phyloP scores from a whole-genome alignment of 2,888 invertebrate genomes.

The Toxonevra muliebris region DNA sequence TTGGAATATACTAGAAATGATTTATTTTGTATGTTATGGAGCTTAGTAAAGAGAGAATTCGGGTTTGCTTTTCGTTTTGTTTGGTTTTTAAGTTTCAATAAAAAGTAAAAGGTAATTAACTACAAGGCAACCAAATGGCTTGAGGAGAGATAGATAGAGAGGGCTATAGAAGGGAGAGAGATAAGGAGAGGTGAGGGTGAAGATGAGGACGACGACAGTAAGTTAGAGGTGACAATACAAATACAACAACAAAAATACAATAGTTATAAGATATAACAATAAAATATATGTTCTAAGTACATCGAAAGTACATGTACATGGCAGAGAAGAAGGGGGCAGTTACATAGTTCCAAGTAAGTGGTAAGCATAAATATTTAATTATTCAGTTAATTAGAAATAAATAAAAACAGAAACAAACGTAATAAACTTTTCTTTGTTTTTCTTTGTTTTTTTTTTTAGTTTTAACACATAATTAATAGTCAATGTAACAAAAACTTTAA shows the following conservation, averaged over 20 bases:
- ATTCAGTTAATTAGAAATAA: neutral
- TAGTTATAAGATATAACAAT: constrained; percentile 19
- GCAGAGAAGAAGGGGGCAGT: constrained; percentile 24
- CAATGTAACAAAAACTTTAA: constrained; percentile 33
- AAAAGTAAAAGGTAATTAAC: neutral
- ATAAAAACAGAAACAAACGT: neutral
- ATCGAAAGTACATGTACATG: too few species aligned
- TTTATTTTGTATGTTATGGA: too few species aligned
- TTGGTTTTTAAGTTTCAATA: neutral
- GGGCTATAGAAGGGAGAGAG: neutral
- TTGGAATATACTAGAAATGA: too few species aligned
- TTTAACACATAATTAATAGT: neutral
- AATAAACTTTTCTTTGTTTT: neutral
- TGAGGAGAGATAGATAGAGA: too few species aligned
- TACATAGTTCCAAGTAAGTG: constrained; percentile 13
- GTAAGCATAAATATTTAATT: constrained; percentile 14
- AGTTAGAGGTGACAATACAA: too few species aligned
- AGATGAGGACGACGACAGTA: too few species aligned
- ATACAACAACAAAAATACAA: neutral
- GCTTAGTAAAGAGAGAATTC: too few species aligned
- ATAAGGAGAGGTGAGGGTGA: neutral
- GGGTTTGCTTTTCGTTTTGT: neutral
- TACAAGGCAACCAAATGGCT: constrained; percentile 3
- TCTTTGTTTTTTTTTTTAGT: too few species aligned
- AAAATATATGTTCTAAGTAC: neutral